Evolutionary conservation across 2,888 invertebrate genomes (phyloP), one percentile per base, ranked within the genome.

Genomic region (Xestia ashworthii): DNA sequence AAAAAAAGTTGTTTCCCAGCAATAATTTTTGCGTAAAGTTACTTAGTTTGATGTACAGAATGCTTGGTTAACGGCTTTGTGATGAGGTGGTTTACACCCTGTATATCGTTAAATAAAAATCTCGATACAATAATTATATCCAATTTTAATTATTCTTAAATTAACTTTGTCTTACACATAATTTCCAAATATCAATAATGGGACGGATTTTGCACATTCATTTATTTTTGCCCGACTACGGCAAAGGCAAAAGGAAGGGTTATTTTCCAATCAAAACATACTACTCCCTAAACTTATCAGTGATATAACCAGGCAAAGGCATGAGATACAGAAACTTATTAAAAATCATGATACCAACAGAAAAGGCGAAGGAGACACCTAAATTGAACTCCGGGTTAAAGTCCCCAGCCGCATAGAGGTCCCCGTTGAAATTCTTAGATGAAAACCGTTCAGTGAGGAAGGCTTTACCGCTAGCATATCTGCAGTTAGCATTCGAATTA

Each of bases 311-410:
- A 0, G 99, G 99, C 88, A 99, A 94, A 0, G 99, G 99, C 88
- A 99, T 97, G 66, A 99, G 95, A 94, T 99, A 99, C 73, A 99
- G 95, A 81, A 99, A 97, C 93, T 99, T 98, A 92, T 99, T 99
- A 9, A 99, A 97, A 68, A 99, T 97, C 83, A 98, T 98, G 87
- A 99, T 97, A 1, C 98, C 98, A 0, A 98, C 95, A 0, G 98
- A 98, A 90, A 99, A 99, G 0, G 98, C 98, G 83, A 99, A 98
- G 0, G 98, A 98, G 46, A 99, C 97, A 0, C 98, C 98, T 75
- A 99, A 97, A 95, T 99, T 99, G 71, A 98, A 97, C 86, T 98
- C 98, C 79, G 98, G 93, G 87, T 98, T 97, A 48, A 98, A 96
- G 78, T 98, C 97, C 19, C 98, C 97, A 0, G 95, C 93, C 76